phyloP scores from a whole-genome alignment of 2,797 vertebrate species.

The Hemitrygon akajei region DNA sequence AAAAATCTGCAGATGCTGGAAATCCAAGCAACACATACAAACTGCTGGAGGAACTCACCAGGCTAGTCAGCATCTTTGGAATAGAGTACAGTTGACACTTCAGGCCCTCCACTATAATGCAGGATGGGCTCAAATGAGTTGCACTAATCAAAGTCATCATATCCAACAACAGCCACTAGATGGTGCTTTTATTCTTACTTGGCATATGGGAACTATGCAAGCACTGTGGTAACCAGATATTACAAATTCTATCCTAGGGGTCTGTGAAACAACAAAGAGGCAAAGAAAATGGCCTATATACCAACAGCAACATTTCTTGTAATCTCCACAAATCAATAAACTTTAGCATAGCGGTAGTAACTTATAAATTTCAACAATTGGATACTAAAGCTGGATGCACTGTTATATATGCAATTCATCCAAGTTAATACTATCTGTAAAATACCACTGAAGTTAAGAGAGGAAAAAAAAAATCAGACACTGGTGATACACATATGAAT shows the following conservation, averaged over 20 bases:
- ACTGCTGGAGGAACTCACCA: too few relatives aligned
- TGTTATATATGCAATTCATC: not conserved
- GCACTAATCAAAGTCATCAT: not conserved
- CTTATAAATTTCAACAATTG: not conserved
- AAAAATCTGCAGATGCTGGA: too few relatives aligned
- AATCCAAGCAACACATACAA: too few relatives aligned
- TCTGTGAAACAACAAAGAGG: not conserved
- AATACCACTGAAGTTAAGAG: not conserved
- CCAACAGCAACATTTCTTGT: not conserved
- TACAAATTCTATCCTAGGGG: not conserved
- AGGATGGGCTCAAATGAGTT: too few relatives aligned
- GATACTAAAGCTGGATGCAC: not conserved
- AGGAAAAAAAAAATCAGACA: not conserved
- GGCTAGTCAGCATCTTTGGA: too few relatives aligned
- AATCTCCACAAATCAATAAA: not conserved
- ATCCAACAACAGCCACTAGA: not conserved
- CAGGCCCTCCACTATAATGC: too few relatives aligned
- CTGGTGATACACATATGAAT: not conserved
- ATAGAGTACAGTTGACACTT: too few relatives aligned
- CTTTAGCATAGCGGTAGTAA: not conserved
- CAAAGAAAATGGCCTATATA: not conserved
- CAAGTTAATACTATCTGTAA: too few relatives aligned
- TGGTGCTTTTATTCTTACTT: not conserved
- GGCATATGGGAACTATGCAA: not conserved
- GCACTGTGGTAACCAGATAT: not conserved